Conservation (phyloP, 1,140 invertebrate species). For the Acromyrmex charruanus region DNA sequence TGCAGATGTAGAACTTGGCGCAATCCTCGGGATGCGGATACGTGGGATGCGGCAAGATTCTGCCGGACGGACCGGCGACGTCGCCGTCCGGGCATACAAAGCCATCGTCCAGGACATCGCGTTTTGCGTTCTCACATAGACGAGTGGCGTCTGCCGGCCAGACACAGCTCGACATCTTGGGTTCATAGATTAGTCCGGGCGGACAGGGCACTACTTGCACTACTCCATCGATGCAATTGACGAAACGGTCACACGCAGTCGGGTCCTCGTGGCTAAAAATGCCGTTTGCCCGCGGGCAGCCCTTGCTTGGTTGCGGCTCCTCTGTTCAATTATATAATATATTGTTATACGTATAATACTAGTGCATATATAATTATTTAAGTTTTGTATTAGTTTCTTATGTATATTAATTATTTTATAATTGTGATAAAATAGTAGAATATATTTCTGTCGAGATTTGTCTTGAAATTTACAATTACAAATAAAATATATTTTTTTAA, state of each 20-base stretch:
- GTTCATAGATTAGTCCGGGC: constrained; percentile 93
- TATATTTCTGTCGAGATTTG: neutral
- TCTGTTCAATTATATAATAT: constrained; percentile 85
- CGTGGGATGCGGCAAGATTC: constrained; percentile 92
- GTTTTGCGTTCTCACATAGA: constrained; percentile 89
- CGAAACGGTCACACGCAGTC: constrained; percentile 93
- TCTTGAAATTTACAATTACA: neutral
- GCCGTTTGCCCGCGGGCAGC: constrained; percentile 93
- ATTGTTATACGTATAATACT: constrained; percentile 20
- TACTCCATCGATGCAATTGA: constrained; percentile 92
- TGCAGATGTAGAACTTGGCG: constrained; percentile 94
- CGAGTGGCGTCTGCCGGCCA: constrained; percentile 90
- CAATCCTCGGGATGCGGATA: constrained; percentile 94
- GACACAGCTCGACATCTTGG: constrained; percentile 91
- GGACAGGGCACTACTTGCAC: constrained; percentile 92
- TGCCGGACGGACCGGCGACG: constrained; percentile 89
- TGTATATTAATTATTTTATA: neutral
- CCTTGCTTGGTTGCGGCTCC: constrained; percentile 90
- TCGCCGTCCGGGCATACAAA: constrained; percentile 93
- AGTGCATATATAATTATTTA: neutral
- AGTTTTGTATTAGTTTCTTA: neutral
- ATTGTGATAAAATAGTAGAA: neutral
- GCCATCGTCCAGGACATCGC: constrained; percentile 91
- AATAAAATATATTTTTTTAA: neutral
- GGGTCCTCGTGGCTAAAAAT: constrained; percentile 93